Evolutionary conservation across 64 coral and sea anemone species (phyloP), one percentile per base, ranked within the genome.

Genomic region (Pocillopora damicornis): DNA sequence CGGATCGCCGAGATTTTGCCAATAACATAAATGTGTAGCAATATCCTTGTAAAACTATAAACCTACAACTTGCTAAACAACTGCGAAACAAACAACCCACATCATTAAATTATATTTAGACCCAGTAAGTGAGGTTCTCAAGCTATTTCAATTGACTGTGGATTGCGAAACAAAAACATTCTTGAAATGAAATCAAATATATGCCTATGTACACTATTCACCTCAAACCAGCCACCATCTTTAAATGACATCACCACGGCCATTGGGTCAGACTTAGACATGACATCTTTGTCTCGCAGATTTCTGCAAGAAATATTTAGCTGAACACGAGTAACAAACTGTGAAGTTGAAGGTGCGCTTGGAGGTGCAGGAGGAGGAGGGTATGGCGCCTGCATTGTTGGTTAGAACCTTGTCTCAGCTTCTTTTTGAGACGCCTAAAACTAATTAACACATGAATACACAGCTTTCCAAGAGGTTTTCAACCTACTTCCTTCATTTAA

Each of bases 181-280:
- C 42, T 51, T 2, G 30, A 30, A 51, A 51, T 4, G 42, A 51
- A 51, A 51, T 51, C 42, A 51, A 51, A 51, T 51, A 51, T 51
- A 51, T 7, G 7, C 42, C 7, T 51, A 7, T 51, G 42, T 58
- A 22, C 15, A 45, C 56, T 13, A 80, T 71, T 65, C 51, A 95
- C 97, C 97, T 99, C 97, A 35, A 89, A 59, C 97, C 93, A 99
- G 51, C 82, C 81, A 38, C 79, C 90, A 17, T 78, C 72, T 42
- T 84, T 96, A 9, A 99, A 89, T 11, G 88, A 75, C 85, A 89
- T 90, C 1, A 99, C 91, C 4, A 95, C 97, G 8, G 84, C 77
- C 85, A 99, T 75, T 25, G 97, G 97, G 15, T 99, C 97, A 38
- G 97, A 99, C 75, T 99, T 99, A 11, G 97, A 99, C 87, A 99